Evolutionary conservation across 2,888 invertebrate species (phyloP), one percentile per base, ranked within the genome.

Genomic region (Nysson spinosus): DNA sequence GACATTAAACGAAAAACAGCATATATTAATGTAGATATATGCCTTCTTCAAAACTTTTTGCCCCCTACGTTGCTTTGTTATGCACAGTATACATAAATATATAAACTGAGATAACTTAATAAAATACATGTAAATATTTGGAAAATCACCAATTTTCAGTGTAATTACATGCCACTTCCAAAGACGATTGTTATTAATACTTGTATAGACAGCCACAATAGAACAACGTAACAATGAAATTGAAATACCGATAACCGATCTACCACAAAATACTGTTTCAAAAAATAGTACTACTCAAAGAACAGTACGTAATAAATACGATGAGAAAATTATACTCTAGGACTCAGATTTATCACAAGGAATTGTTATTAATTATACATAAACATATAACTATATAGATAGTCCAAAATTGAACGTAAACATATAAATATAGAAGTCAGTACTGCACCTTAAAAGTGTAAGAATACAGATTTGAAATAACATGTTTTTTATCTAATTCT

Each of bases 311-410:
- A 62, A 51, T n/a, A n/a, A n/a, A n/a, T 63, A 26, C 44, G 50
- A 34, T 58, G 67, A 63, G 46, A 17, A 57, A 72, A 74, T 39
- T 32, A 58, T 43, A 69, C 57, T 0, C 12, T 5, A 35, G 30
- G 65, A 49, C 50, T 66, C 70, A 63, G 20, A 35, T 14, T 57
- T 70, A 70, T 51, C 47, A 74, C 74, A 74, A 73, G 40, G 74
- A 74, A 73, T 37, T 56, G 39, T 30, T 60, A 34, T 64, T 7
- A 7, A 32, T n/a, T n/a, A n/a, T 20, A 30, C 35, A 34, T 17
- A 9, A 35, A 39, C 11, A 20, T 14, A 14, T 14, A 43, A 4
- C 19, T 9, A 46, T 14, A 32, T 37, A 51, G 12, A 39, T 24
- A 12, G 28, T 12, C 12, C 26, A 12, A 24, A 19, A 1, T 22